Base-by-base conservation (phyloP, 2,797 vertebrate genomes). In the Brachymystax lenok region DNA sequence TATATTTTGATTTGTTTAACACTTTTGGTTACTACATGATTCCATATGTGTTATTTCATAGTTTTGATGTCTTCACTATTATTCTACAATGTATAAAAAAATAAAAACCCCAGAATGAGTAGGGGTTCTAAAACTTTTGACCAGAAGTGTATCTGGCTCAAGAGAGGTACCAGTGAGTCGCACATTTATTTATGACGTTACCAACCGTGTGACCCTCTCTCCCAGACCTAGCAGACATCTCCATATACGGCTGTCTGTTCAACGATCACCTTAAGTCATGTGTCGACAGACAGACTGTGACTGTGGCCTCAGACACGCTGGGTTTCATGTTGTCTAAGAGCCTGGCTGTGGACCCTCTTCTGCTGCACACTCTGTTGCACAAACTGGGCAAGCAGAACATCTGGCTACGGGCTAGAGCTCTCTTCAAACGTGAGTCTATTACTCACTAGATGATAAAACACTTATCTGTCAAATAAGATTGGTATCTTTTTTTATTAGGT, bases 361-460 rank as follows among this genome's bases (percentile, higher is more conserved):
- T 94, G 83, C 94, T 98, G 66, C 95, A 94, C 88, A 88, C 76
- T 35, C 93, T 99, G 83, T 92, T 99, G 71, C 93, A 96, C 74
- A 95, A 95, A 85, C 94, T 99, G 84, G 97, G 95, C 85, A 96
- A 95, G 83, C 96, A 95, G 74, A 94, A 93, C 91, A 86, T 93
- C 67, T 99, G 97, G 98, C 92, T 89, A 33, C 96, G 96, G 67
- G 97, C 96, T 27, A 95, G 97, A 79, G 84, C 88, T 19, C 89
- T 97, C 84, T 99, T 98, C 89, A 97, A 93, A 92, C 89, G 98
- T 99, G 92, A 95, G 97, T 94, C 83, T 4, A 28, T 46, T 3
- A 40, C 2, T 3, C 14, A 46, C 24, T 14, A 51, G 30, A 46
- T 67, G 40, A 5, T 24, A 24, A 24, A 24, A 24, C 24, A 24